These are phyloP conservation scores for Unio delphinus DNA, from an alignment of 2,888 invertebrate species.

Conservation along the genomic window DNA sequence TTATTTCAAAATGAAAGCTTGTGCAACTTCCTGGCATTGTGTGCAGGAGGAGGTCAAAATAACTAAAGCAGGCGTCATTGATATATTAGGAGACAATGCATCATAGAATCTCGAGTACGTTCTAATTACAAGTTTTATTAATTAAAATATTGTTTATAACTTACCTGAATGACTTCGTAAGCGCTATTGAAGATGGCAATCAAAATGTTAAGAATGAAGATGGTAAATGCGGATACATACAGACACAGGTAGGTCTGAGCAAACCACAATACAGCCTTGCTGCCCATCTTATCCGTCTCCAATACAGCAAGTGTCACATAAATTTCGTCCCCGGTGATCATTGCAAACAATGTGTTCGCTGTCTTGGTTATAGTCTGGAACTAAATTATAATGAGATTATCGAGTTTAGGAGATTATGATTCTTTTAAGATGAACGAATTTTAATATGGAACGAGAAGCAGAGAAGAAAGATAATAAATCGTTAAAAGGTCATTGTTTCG, in stretches of 20 bases:
- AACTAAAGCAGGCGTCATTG: too few relatives aligned
- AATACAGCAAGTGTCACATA: slow-evolving; percentile 2
- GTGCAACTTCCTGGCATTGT: too few relatives aligned
- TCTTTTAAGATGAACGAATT: too few relatives aligned
- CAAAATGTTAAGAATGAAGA: slow-evolving; percentile 7
- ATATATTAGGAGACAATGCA: too few relatives aligned
- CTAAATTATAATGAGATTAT: background rate
- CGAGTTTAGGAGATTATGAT: too few relatives aligned
- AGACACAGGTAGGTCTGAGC: background rate
- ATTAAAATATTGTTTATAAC: background rate
- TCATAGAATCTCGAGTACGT: too few relatives aligned
- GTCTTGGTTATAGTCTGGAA: background rate
- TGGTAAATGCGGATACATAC: background rate
- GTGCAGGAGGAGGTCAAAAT: too few relatives aligned
- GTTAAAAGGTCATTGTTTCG: too few relatives aligned
- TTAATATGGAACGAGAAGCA: too few relatives aligned
- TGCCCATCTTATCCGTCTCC: background rate
- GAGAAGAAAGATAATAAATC: too few relatives aligned
- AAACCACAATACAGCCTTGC: slow-evolving; percentile 4
- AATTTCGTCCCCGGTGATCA: slow-evolving; percentile 8
- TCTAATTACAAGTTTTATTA: too few relatives aligned
- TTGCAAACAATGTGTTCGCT: slow-evolving; percentile 1
- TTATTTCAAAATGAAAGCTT: too few relatives aligned
- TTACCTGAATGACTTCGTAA: slow-evolving; percentile 14
- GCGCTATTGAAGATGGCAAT: slow-evolving; percentile 12